These are phyloP conservation scores for Drosophila pandora DNA, from an alignment of 1,140 invertebrate genomes.

Conservation along the genomic window DNA sequence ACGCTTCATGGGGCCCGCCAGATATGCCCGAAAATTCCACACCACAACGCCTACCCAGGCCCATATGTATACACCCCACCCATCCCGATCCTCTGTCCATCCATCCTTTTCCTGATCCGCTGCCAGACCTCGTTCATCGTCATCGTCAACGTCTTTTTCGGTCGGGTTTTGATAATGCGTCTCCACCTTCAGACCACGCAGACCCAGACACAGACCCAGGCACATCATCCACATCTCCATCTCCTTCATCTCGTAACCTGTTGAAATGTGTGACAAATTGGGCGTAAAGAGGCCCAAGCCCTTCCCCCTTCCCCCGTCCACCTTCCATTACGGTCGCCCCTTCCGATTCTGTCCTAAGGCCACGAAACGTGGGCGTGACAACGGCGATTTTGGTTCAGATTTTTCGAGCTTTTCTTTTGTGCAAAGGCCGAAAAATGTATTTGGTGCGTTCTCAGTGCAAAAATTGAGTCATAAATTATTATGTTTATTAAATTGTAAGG, in stretches of 20 bases:
- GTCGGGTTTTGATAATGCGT: constrained; percentile 61
- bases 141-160: constrained; percentile 46
- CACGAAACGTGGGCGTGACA: constrained; percentile 67
- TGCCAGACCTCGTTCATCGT: constrained; percentile 42
- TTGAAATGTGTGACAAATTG: constrained; percentile 81
- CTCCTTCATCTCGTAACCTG: constrained; percentile 61
- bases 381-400: constrained; percentile 49
- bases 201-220: background rate
- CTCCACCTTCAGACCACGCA: constrained; percentile 17
- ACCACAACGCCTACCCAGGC: constrained; percentile 61
- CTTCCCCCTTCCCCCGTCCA: constrained; percentile 3
- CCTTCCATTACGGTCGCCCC: constrained; percentile 4
- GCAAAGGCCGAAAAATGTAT: constrained; percentile 28
- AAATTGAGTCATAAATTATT: constrained; percentile 76
- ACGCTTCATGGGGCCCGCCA: constrained; percentile 67
- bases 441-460: constrained; percentile 29
- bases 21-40: constrained; percentile 71
- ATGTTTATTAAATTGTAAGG: constrained; percentile 63
- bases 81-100: background rate
- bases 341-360: constrained; percentile 8
- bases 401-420: constrained; percentile 21
- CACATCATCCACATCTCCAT: constrained; percentile 2
- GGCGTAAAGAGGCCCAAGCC: constrained; percentile 62
- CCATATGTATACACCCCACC: constrained; percentile 18
- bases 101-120: constrained; percentile 15